A percentile compares a stretch with the other conserved stretches of the same genome.
phyloP scores from a whole-genome alignment of 2,797 vertebrate genomes.

The Bradypodion ventrale region DNA sequence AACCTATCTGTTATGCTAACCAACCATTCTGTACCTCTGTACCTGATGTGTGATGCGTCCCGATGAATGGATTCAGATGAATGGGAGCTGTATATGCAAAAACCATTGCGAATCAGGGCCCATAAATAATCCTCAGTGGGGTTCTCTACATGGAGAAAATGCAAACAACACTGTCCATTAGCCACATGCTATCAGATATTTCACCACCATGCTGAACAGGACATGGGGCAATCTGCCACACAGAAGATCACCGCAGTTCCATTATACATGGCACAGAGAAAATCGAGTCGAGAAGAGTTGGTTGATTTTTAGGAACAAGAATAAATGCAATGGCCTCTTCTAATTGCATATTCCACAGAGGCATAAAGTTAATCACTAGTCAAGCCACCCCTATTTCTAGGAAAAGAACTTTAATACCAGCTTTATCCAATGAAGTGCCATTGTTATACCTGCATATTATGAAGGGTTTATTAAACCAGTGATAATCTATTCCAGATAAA shows the following conservation, averaged over 20 bases:
- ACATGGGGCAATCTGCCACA: neutral
- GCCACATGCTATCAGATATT: neutral
- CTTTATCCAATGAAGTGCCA: constrained; percentile 76
- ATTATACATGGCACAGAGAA: constrained; percentile 5
- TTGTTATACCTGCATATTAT: constrained; percentile 81
- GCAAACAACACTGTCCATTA: neutral
- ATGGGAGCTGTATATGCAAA: neutral
- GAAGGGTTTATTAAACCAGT: constrained; percentile 79
- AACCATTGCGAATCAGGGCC: neutral
- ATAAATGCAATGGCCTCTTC: constrained; percentile 71
- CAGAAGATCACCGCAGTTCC: neutral
- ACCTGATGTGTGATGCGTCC: too few species aligned
- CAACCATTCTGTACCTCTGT: too few species aligned
- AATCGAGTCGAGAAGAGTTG: constrained; percentile 45
- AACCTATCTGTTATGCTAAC: too few species aligned
- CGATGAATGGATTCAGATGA: neutral
- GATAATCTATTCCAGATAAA: constrained; percentile 80
- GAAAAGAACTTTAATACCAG: constrained; percentile 77
- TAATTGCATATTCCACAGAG: constrained; percentile 74
- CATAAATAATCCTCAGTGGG: neutral
- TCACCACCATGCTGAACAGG: neutral
- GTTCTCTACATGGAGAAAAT: neutral
- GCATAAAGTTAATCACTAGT: constrained; percentile 75
- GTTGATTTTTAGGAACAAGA: constrained; percentile 66
- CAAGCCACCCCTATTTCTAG: constrained; percentile 71